These are phyloP conservation scores for Felis chaus DNA, from an alignment of 2,113 vertebrate species.

Conservation along the genomic window DNA sequence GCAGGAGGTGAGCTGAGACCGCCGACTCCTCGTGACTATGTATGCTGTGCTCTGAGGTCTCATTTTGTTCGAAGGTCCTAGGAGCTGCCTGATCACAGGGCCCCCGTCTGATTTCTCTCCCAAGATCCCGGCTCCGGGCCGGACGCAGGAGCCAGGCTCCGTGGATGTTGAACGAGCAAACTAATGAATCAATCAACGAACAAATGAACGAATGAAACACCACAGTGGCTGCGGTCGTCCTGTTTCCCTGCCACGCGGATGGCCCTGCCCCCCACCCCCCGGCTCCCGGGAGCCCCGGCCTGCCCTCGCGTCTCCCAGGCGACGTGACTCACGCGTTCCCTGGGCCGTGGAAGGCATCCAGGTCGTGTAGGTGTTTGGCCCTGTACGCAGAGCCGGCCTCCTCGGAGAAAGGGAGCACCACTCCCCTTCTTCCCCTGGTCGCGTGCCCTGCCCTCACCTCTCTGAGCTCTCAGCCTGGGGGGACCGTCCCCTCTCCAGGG, in stretches of 20 bases:
- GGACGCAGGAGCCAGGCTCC: accelerated
- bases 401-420: accelerated
- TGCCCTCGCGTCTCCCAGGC: background rate
- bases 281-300: background rate
- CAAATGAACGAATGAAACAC: background rate
- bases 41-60: too few species aligned
- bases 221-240: background rate
- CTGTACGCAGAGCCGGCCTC: background rate
- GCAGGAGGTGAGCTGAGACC: background rate
- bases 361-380: background rate
- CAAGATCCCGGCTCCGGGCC: background rate
- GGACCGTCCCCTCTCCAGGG: background rate
- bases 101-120: background rate
- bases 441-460: accelerated
- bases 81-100: background rate
- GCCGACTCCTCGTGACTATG: accelerated
- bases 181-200: background rate
- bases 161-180: background rate
- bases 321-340: background rate
- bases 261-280: background rate
- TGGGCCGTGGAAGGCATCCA: background rate
- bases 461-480: accelerated
- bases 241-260: accelerated
- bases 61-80: background rate
- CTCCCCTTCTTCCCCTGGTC: background rate